Evolutionary conservation across 2,113 vertebrate genomes (phyloP).

Genomic region (Columba livia): DNA sequence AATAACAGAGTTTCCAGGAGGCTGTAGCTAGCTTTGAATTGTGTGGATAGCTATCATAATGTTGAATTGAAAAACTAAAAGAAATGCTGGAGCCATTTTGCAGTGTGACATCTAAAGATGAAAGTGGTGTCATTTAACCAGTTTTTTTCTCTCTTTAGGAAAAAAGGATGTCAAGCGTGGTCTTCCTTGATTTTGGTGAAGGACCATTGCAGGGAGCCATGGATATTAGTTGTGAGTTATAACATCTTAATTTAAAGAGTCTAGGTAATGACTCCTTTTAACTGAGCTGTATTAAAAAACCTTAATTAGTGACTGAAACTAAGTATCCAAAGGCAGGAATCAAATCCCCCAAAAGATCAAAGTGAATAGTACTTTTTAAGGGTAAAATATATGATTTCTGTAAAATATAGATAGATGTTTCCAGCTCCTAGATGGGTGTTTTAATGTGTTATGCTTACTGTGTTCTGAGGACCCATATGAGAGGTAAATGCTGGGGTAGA

Average conservation of each 20-base stretch:
- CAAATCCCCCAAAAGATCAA: neutral
- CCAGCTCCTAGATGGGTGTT: neutral
- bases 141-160: slow-evolving; percentile 42
- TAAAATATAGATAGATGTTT: neutral
- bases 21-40: neutral
- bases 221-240: slow-evolving; percentile 54
- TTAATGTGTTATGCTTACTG: neutral
- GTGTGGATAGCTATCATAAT: neutral
- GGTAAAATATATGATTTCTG: neutral
- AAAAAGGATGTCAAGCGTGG: slow-evolving; percentile 27
- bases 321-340: neutral
- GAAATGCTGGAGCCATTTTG: neutral
- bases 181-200: slow-evolving; percentile 33
- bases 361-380: neutral
- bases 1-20: neutral
- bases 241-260: slow-evolving; percentile 25
- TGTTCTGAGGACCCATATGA: neutral
- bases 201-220: slow-evolving; percentile 31
- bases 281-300: neutral
- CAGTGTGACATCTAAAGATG: neutral
- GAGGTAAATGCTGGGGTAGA: neutral
- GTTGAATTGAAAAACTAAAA: neutral
- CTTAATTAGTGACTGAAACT: neutral
- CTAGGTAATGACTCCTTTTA: slow-evolving; percentile 14
- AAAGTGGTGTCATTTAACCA: neutral